Evolutionary conservation across 2,113 vertebrate species (phyloP), one percentile per base, ranked within the genome.

Genomic region (Prolemur simus): DNA sequence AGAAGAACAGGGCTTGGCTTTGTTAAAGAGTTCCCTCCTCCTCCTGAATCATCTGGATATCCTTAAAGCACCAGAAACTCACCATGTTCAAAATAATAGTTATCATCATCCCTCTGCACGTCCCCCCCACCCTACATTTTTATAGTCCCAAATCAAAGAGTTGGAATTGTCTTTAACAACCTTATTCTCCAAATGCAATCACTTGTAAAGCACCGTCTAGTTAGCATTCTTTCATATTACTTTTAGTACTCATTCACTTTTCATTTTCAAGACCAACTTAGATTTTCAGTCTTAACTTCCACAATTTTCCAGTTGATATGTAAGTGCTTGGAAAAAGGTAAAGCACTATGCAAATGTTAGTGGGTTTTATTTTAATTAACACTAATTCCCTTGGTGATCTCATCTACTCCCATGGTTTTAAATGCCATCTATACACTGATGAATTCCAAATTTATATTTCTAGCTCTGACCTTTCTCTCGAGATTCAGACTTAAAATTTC

Each of bases 391-490:
- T 52, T 15, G 42, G 58, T 34, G 88, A 84, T n/a, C 34, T 66
- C 45, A 89, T 89, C 63, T 54, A 76, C 4, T n/a, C 56, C 23
- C 0, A 21, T 54, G 64, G 56, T 69, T 94, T 95, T 81, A 95
- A 95, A 93, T 47, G 66, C 6, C 45, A 91, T 85, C 76, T 77
- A 32, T 21, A 87, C 1, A n/a, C 12, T 45, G 66, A 64, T 69
- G 77, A 76, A 56, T 89, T 42, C 15, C 60, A 95, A 76, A 82
- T 73, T 89, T 71, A 58, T 93, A 86, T 77, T 91, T 93, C 82
- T 89, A 89, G 29, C 49, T 91, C 39, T 87, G 47, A 85, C 13
- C 45, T 95, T 94, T 66, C 64, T 85, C 45, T 94, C 52, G 77
- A 76, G 74, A 84, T 69, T 92, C 37, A 84, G 39, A 78, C 23